phyloP scores from a whole-genome alignment of 1,140 invertebrate genomes.

The Ganaspis sp. region DNA sequence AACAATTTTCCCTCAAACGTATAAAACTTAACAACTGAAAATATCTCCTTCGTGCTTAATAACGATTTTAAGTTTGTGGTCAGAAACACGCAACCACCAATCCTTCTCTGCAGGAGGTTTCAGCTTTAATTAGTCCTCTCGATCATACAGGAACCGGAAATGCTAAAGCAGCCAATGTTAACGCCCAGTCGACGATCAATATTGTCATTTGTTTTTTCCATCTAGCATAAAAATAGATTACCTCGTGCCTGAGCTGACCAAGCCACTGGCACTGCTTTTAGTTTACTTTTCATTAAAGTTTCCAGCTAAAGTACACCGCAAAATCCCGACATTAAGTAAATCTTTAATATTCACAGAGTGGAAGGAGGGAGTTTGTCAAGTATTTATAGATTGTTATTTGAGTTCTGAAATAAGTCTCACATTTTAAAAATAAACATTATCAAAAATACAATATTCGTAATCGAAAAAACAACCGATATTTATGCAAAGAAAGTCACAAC shows the following conservation, averaged over 20 bases:
- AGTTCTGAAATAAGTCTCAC: neutral
- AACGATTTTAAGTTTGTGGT: neutral
- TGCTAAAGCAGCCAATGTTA: neutral
- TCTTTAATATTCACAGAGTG: neutral
- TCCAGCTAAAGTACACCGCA: constrained; percentile 8
- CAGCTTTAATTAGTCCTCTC: constrained; percentile 24
- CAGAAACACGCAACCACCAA: constrained; percentile 22
- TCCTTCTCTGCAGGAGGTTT: neutral
- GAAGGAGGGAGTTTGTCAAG: neutral
- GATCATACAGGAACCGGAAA: neutral
- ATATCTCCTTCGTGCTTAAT: constrained; percentile 11
- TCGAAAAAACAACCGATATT: neutral
- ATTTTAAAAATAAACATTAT: neutral
- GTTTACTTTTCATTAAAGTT: constrained; percentile 18
- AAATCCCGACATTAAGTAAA: neutral
- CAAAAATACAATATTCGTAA: too few species aligned
- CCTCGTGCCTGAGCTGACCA: neutral
- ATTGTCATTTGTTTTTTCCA: constrained; percentile 8
- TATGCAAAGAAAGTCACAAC: too few species aligned
- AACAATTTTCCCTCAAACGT: constrained; percentile 5
- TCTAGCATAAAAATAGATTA: neutral
- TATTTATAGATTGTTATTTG: neutral
- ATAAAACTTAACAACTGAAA: neutral
- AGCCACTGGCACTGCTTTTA: neutral
- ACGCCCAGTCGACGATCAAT: constrained; percentile 1